Percentiles rank a stretch among this genome's conserved stretches.
phyloP scores from a whole-genome alignment of 1,140 invertebrate genomes.

The Drosophila nannoptera region DNA sequence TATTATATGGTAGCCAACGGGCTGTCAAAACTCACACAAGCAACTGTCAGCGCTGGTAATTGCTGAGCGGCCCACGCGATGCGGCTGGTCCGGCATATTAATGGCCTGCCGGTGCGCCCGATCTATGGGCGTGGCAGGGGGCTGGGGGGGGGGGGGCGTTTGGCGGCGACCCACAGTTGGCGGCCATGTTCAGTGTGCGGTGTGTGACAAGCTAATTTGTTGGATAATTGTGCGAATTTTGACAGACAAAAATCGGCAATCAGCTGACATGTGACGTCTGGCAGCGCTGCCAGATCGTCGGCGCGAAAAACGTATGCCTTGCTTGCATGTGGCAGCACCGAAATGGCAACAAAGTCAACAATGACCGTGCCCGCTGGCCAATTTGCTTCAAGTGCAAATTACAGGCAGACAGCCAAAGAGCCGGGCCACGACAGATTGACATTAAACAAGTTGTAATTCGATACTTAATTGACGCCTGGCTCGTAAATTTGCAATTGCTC shows the following conservation, averaged over 20 bases:
- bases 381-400: constrained; percentile 45
- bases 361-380: constrained; percentile 23
- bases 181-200: constrained; percentile 55
- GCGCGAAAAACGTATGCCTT: constrained; percentile 9
- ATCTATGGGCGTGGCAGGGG: background rate
- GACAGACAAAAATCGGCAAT: constrained; percentile 35
- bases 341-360: constrained; percentile 41
- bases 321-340: constrained; percentile 28
- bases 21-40: constrained; percentile 77
- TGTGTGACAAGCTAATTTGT: constrained; percentile 73
- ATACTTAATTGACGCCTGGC: constrained; percentile 79
- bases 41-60: constrained; percentile 70
- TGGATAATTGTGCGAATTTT: constrained; percentile 66
- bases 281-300: constrained; percentile 44
- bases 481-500: constrained; percentile 78
- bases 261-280: constrained; percentile 9
- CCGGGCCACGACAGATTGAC: constrained; percentile 70
- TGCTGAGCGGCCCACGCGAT: constrained; percentile 69
- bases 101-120: constrained; percentile 35
- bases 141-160: background rate
- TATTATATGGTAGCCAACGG: constrained; percentile 77
- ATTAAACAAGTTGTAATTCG: constrained; percentile 79
- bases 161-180: background rate
- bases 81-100: constrained; percentile 74
- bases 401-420: constrained; percentile 29